phyloP scores from a whole-genome alignment of 2,797 vertebrate species.

The Enoplosus armatus region DNA sequence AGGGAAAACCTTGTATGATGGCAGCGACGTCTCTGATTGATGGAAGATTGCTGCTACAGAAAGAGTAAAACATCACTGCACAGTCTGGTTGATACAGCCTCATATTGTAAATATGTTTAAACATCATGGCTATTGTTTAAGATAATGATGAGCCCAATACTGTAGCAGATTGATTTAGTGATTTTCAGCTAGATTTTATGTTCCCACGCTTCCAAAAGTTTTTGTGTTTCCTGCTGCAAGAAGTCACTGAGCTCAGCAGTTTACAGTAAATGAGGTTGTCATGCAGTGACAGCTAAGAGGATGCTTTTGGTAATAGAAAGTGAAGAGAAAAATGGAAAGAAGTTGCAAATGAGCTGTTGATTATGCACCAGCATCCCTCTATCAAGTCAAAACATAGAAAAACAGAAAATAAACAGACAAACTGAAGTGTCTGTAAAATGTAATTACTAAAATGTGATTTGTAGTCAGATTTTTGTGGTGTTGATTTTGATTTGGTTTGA shows the following conservation, averaged over 20 bases:
- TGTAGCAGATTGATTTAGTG: neutral
- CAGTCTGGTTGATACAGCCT: neutral
- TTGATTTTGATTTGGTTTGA: neutral
- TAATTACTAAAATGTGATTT: neutral
- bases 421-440: neutral
- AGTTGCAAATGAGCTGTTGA: conserved; percentile 36
- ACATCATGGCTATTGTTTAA: neutral
- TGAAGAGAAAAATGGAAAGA: neutral
- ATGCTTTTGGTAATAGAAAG: conserved; percentile 12
- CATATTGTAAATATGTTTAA: conserved; percentile 2
- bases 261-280: conserved; percentile 26
- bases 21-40: neutral
- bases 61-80: neutral
- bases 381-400: neutral
- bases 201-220: neutral
- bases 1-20: neutral
- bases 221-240: conserved; percentile 2
- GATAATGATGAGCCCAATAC: neutral
- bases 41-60: neutral
- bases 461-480: neutral
- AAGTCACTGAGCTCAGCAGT: conserved; percentile 21
- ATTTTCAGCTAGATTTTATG: neutral
- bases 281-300: neutral
- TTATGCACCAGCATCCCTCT: conserved; percentile 4
- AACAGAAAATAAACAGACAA: neutral